Evolutionary conservation across 2,113 vertebrate genomes (phyloP).

Genomic region (Tragelaphus imberbis): DNA sequence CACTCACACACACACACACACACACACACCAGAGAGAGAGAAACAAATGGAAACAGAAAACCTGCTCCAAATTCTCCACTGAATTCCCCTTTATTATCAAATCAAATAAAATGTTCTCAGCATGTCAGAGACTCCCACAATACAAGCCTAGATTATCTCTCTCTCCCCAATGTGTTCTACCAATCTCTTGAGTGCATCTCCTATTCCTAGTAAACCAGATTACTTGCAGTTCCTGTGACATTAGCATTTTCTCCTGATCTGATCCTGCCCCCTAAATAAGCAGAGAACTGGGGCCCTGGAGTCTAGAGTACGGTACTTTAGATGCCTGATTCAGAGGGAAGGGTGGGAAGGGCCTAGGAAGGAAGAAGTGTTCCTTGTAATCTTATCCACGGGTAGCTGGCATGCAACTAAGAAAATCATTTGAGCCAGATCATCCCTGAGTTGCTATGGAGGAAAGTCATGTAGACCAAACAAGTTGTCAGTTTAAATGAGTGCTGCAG

Average conservation of each 20-base stretch:
- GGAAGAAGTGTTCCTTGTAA: not conserved
- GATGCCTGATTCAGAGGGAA: not conserved
- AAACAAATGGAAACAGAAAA: not conserved
- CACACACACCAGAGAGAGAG: not conserved
- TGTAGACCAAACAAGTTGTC: not conserved
- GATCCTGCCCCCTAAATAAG: not conserved
- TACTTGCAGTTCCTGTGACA: not conserved
- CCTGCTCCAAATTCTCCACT: not conserved
- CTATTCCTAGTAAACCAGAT: not conserved
- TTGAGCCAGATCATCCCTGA: not conserved
- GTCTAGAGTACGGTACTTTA: not conserved
- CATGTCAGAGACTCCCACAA: not conserved
- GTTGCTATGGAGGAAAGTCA: not conserved
- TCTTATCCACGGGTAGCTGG: fast-evolving
- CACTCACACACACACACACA: too few relatives aligned
- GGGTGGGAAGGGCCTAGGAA: not conserved
- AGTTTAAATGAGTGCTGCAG: not conserved
- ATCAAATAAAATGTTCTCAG: not conserved
- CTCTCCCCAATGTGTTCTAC: not conserved
- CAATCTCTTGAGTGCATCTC: not conserved
- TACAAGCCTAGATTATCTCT: not conserved
- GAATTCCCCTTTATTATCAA: not conserved
- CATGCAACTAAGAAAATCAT: not conserved
- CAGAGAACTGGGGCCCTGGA: not conserved
- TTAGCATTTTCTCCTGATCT: not conserved